Conservation (phyloP, 1,140 invertebrate genomes). For the Procambarus clarkii region DNA sequence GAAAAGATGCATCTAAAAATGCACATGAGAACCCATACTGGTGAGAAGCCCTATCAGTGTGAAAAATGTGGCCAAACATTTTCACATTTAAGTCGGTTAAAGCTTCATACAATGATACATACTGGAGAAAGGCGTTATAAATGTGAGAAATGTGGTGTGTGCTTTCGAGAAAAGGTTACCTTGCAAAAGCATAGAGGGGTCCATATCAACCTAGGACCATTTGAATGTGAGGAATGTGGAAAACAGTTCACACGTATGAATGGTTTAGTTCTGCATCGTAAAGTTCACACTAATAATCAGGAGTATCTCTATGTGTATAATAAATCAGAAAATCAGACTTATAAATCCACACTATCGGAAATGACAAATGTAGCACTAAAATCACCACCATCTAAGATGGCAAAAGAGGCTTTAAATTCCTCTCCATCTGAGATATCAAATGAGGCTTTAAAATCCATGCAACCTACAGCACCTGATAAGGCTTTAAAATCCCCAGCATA, state of each 20-base stretch:
- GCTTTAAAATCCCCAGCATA: too few relatives aligned
- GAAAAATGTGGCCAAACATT: conserved; percentile 50
- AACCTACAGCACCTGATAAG: too few relatives aligned
- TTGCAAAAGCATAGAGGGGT: conserved; percentile 45
- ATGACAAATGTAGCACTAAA: too few relatives aligned
- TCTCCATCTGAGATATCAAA: too few relatives aligned
- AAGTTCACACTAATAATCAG: conserved; percentile 18
- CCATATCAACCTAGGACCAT: conserved; percentile 47
- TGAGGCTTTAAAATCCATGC: too few relatives aligned
- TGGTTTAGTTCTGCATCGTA: conserved; percentile 43
- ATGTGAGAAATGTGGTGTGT: conserved; percentile 50
- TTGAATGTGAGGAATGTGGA: conserved; percentile 44
- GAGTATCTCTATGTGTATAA: conserved; percentile 23
- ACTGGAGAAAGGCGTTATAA: conserved; percentile 49
- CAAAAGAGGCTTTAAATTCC: too few relatives aligned
- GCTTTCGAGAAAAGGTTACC: conserved; percentile 54
- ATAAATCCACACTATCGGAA: not conserved
- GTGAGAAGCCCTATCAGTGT: conserved; percentile 64
- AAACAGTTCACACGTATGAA: conserved; percentile 45
- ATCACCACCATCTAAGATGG: too few relatives aligned
- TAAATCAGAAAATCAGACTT: not conserved
- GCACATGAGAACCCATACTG: conserved; percentile 59
- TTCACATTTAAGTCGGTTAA: conserved; percentile 33
- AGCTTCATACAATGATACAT: conserved; percentile 53
- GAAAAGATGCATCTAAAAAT: conserved; percentile 37